Evolutionary conservation across 2,113 vertebrate species (phyloP).

Genomic region (Rhabdornis inornatus): DNA sequence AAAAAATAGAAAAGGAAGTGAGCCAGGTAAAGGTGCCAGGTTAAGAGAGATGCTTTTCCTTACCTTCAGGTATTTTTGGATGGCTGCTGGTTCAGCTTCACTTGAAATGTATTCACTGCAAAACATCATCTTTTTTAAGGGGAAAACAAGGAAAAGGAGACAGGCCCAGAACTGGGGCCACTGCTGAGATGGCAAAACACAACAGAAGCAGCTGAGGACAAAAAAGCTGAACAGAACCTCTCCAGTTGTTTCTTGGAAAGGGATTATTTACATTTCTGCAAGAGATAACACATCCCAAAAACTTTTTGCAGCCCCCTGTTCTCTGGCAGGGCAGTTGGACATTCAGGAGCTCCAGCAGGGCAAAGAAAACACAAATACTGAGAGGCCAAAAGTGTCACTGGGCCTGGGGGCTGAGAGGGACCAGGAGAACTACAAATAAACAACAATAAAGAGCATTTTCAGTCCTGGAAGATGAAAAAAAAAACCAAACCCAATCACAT

Average conservation of each 20-base stretch:
- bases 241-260: neutral
- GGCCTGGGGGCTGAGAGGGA: neutral
- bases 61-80: neutral
- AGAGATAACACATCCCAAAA: neutral
- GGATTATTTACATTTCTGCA: neutral
- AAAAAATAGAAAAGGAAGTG: neutral
- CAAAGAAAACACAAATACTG: neutral
- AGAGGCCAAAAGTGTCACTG: neutral
- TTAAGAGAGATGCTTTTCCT: neutral
- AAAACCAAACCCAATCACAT: neutral
- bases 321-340: neutral
- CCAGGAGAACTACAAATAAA: neutral
- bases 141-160: neutral
- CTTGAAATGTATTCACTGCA: neutral
- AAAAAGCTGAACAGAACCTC: neutral
- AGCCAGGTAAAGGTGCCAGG: neutral
- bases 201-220: neutral
- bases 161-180: neutral
- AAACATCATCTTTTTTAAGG: neutral
- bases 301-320: neutral
- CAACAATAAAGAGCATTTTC: neutral
- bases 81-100: neutral
- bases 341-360: neutral
- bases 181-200: neutral
- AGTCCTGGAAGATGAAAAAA: neutral